These are phyloP conservation scores for Noctilio leporinus DNA, from an alignment of 2,113 vertebrate genomes.

Conservation along the genomic window DNA sequence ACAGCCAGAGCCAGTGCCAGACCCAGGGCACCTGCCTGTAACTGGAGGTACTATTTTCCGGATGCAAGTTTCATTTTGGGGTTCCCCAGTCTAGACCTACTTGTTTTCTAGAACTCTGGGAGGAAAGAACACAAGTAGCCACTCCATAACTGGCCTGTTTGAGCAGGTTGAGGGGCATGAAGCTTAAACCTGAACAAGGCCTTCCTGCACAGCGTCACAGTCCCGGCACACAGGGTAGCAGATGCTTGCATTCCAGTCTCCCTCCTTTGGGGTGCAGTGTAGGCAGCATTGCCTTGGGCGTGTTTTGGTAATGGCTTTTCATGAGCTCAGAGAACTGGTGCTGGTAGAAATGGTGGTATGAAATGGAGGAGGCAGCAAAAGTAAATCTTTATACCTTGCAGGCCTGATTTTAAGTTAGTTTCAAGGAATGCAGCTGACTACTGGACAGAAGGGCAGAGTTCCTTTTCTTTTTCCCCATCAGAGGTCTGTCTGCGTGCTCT, in stretches of 20 bases:
- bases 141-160: not conserved
- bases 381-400: accelerated
- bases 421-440: not conserved
- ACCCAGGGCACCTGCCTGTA: not conserved
- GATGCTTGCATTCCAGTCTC: not conserved
- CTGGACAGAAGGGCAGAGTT: not conserved
- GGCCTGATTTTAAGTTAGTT: too few relatives aligned
- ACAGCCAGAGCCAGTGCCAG: not conserved
- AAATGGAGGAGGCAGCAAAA: not conserved
- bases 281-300: too few relatives aligned
- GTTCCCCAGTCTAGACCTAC: not conserved
- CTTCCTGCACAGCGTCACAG: not conserved
- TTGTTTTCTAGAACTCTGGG: not conserved
- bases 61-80: not conserved
- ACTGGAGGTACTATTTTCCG: too few relatives aligned
- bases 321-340: not conserved
- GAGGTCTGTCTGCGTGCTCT: not conserved
- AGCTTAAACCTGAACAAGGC: not conserved
- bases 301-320: not conserved
- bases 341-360: not conserved
- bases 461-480: not conserved
- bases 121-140: not conserved
- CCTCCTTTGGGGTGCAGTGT: too few relatives aligned
- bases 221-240: not conserved
- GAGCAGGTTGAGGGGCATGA: too few relatives aligned